Conservation (phyloP, 2,888 invertebrate genomes). For the Lasioglossum leucozonium region DNA sequence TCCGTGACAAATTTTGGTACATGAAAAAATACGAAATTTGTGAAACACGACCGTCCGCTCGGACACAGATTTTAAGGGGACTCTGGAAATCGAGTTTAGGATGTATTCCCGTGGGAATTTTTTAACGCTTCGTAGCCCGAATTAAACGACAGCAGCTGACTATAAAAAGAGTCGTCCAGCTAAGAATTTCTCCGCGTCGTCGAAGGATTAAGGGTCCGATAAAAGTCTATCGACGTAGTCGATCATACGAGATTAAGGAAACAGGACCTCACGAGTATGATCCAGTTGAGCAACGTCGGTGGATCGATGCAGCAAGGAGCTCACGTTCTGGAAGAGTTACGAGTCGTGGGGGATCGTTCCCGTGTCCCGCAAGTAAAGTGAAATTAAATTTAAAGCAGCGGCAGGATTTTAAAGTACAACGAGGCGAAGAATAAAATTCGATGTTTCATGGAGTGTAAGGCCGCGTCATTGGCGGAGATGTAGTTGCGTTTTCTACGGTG, state of each 20-base stretch:
- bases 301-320: not conserved
- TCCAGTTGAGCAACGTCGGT: conserved; percentile 1
- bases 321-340: conserved; percentile 28
- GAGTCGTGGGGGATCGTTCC: conserved; percentile 28
- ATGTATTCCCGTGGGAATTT: not conserved
- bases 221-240: not conserved
- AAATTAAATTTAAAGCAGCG: conserved; percentile 58
- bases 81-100: no score
- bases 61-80: no score
- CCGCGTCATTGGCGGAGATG: conserved; percentile 63
- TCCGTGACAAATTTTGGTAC: no score
- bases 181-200: not conserved
- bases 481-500: conserved; percentile 73
- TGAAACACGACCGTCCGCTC: no score
- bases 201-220: not conserved
- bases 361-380: conserved; percentile 25
- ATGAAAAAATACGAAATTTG: no score
- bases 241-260: not conserved
- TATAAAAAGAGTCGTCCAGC: not conserved
- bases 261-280: not conserved
- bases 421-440: conserved; percentile 49
- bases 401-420: conserved; percentile 52
- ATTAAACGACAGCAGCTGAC: not conserved
- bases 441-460: conserved; percentile 59
- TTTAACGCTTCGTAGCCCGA: not conserved